These are phyloP conservation scores for Ricordea florida DNA, from an alignment of 92 coral and sea anemone genomes.

Conservation along the genomic window DNA sequence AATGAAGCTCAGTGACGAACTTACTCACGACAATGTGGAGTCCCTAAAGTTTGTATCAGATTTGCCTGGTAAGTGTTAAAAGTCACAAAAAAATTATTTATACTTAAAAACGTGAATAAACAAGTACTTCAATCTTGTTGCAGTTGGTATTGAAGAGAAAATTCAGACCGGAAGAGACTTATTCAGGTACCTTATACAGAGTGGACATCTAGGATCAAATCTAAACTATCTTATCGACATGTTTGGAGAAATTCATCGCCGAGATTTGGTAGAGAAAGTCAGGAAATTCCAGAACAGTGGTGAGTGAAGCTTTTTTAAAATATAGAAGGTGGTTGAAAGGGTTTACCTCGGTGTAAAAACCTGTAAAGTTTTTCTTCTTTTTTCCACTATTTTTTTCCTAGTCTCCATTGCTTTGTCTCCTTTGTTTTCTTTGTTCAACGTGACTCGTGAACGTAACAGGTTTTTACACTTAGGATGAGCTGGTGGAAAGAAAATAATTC, in stretches of 20 bases:
- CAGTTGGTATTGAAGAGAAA: conserved; percentile 36
- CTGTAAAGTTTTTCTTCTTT: too few species aligned
- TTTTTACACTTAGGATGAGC: too few species aligned
- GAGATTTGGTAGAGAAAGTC: conserved; percentile 74
- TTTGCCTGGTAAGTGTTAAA: conserved; percentile 83
- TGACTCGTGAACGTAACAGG: too few species aligned
- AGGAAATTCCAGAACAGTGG: conserved; percentile 41
- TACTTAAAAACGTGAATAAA: background rate
- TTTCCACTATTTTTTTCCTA: too few species aligned
- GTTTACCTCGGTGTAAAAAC: too few species aligned
- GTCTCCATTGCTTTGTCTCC: too few species aligned
- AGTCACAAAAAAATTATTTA: background rate
- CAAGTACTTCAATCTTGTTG: background rate
- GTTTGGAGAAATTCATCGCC: conserved; percentile 66
- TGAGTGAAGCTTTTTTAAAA: background rate
- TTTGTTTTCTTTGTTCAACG: too few species aligned
- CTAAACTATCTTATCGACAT: conserved; percentile 47
- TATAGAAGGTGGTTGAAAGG: background rate
- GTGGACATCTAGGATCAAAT: conserved; percentile 52
- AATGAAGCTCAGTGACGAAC: conserved; percentile 74
- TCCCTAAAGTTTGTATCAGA: conserved; percentile 76
- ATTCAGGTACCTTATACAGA: conserved; percentile 53
- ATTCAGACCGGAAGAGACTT: conserved; percentile 69
- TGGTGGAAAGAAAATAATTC: too few species aligned
- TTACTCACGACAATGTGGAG: conserved; percentile 68